Conservation (phyloP, 2,888 invertebrate species). For the Saturnia pavonia region DNA sequence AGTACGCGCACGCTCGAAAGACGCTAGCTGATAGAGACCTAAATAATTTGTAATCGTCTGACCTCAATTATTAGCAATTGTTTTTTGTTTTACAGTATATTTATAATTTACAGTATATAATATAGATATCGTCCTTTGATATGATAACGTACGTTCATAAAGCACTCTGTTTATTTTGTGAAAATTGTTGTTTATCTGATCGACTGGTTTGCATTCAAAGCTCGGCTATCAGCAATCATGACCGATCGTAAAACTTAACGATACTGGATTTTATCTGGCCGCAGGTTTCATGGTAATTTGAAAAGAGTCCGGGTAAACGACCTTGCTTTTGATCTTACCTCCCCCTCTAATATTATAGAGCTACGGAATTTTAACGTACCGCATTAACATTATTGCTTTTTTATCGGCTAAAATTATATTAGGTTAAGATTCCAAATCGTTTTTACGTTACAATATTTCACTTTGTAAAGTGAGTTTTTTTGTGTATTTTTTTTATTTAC, state of each 20-base stretch:
- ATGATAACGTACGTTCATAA: too few species aligned
- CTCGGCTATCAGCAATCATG: constrained; percentile 42
- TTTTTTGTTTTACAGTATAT: too few species aligned
- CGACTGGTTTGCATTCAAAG: constrained; percentile 39
- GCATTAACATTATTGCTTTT: constrained; percentile 21
- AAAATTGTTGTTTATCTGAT: constrained; percentile 28
- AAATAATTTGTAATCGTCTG: too few species aligned
- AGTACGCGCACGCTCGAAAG: too few species aligned
- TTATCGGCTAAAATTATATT: constrained; percentile 19
- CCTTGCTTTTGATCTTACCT: constrained; percentile 21
- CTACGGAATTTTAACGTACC: constrained; percentile 20
- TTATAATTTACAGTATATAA: too few species aligned
- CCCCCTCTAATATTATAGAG: constrained; percentile 18
- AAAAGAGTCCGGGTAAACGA: constrained; percentile 31
- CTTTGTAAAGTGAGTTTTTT: constrained; percentile 9
- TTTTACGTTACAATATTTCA: neutral
- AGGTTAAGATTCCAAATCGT: constrained; percentile 10
- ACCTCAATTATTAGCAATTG: too few species aligned
- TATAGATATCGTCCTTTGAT: too few species aligned
- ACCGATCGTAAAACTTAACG: constrained; percentile 50
- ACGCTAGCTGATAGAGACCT: too few species aligned
- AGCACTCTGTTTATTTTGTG: constrained; percentile 2
- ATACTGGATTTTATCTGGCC: constrained; percentile 45
- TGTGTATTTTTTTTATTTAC: constrained; percentile 4
- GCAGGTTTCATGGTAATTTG: constrained; percentile 45